Conservation (phyloP, 2,113 vertebrate species). For the Corynorhinus townsendii region DNA sequence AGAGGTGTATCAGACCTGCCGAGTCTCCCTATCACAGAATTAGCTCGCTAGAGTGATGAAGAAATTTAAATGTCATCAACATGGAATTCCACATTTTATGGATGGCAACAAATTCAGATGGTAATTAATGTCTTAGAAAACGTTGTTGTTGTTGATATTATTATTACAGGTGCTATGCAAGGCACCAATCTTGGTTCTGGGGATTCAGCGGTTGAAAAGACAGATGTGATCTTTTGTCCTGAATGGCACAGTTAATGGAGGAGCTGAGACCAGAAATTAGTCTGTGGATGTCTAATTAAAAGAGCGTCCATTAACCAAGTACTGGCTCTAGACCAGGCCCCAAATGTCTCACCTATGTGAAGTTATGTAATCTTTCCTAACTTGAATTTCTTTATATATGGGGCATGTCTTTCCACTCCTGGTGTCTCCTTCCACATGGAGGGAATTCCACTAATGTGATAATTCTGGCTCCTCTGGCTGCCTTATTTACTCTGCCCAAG, state of each 20-base stretch:
- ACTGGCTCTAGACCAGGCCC: neutral
- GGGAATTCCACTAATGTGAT: neutral
- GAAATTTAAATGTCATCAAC: neutral
- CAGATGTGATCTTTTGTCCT: constrained; percentile 17
- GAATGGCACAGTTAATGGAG: neutral
- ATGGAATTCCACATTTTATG: constrained; percentile 4
- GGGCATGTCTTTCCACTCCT: neutral
- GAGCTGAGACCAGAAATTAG: neutral
- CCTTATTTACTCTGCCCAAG: neutral
- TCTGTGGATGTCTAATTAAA: constrained; percentile 18
- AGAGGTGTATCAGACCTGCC: neutral
- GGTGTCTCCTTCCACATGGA: neutral
- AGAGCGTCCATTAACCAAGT: constrained; percentile 28
- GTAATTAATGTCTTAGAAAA: neutral
- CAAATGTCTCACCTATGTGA: neutral
- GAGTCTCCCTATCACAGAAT: neutral
- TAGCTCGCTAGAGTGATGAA: neutral
- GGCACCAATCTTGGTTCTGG: neutral
- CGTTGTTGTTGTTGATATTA: neutral
- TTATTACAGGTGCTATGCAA: neutral
- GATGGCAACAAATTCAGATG: neutral
- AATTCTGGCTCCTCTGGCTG: neutral
- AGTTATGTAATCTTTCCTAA: neutral
- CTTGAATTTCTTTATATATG: neutral
- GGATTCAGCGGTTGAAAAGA: neutral